Conservation (phyloP, 2,113 vertebrate genomes). For the Aramus guarauna region DNA sequence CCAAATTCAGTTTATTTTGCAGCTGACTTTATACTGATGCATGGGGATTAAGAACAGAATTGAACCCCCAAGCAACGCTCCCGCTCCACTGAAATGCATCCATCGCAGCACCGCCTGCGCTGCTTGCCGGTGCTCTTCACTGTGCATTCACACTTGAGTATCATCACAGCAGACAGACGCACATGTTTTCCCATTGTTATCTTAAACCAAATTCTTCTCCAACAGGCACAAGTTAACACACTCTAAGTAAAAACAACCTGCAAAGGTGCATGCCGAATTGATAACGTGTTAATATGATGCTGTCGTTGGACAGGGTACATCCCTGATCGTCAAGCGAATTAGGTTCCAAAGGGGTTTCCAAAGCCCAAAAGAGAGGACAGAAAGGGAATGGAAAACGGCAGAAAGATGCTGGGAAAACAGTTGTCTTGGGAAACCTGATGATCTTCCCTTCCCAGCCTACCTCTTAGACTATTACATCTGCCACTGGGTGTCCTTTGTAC, state of each 20-base stretch:
- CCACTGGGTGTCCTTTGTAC: not conserved
- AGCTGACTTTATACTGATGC: not conserved
- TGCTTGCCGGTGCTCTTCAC: not conserved
- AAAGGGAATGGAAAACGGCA: not conserved
- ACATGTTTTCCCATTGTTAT: not conserved
- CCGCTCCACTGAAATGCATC: not conserved
- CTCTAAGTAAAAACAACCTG: not conserved
- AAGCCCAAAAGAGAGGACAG: not conserved
- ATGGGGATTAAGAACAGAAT: not conserved
- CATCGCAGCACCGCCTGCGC: not conserved
- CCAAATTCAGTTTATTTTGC: not conserved
- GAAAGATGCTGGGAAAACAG: not conserved
- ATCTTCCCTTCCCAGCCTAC: not conserved
- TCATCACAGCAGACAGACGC: not conserved
- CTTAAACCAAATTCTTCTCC: not conserved
- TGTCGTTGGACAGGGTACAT: not conserved
- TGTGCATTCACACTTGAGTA: not conserved
- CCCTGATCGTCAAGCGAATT: not conserved
- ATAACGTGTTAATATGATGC: not conserved
- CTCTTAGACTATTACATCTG: not conserved
- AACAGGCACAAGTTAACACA: not conserved
- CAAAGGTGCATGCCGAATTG: not conserved
- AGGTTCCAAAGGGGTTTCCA: not conserved
- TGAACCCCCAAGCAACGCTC: not conserved
- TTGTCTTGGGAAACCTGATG: not conserved